These are phyloP conservation scores for Zaprionus vittiger DNA, from an alignment of 1,140 invertebrate genomes.

Conservation along the genomic window DNA sequence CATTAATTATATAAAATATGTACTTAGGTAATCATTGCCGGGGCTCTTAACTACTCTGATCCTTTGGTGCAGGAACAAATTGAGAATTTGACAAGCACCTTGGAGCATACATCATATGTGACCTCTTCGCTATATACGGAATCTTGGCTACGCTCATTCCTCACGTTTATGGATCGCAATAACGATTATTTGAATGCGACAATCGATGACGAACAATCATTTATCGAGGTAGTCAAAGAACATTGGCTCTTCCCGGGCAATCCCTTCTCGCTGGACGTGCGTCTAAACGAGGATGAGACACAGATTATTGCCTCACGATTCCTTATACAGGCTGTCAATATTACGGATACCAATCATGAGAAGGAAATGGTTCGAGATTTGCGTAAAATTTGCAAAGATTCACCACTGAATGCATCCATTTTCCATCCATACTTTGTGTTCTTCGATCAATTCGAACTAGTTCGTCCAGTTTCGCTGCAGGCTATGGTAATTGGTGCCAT, in stretches of 20 bases:
- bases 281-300: constrained; percentile 90
- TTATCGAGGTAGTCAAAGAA: constrained; percentile 91
- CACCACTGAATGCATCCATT: constrained; percentile 93
- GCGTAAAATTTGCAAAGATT: constrained; percentile 90
- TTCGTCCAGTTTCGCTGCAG: constrained; percentile 96
- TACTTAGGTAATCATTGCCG: constrained; percentile 93
- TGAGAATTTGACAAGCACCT: constrained; percentile 90
- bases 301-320: constrained; percentile 93
- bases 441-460: constrained; percentile 97
- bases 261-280: constrained; percentile 93
- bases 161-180: constrained; percentile 91
- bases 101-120: constrained; percentile 94
- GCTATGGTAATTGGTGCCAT: constrained; percentile 95
- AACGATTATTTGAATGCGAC: constrained; percentile 90
- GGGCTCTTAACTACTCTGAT: constrained; percentile 94
- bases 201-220: constrained; percentile 89
- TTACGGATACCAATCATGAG: constrained; percentile 95
- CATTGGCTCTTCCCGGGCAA: constrained; percentile 90
- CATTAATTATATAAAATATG: neutral
- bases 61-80: constrained; percentile 90
- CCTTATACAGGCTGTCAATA: constrained; percentile 94
- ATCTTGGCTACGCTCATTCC: constrained; percentile 95
- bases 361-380: constrained; percentile 95
- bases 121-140: constrained; percentile 92
- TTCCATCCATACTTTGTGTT: constrained; percentile 98